Percentiles rank a stretch among this genome's conserved stretches.
These are phyloP conservation scores for Halcyon smyrnensis DNA, from an alignment of 2,797 vertebrate species.

Conservation along the genomic window DNA sequence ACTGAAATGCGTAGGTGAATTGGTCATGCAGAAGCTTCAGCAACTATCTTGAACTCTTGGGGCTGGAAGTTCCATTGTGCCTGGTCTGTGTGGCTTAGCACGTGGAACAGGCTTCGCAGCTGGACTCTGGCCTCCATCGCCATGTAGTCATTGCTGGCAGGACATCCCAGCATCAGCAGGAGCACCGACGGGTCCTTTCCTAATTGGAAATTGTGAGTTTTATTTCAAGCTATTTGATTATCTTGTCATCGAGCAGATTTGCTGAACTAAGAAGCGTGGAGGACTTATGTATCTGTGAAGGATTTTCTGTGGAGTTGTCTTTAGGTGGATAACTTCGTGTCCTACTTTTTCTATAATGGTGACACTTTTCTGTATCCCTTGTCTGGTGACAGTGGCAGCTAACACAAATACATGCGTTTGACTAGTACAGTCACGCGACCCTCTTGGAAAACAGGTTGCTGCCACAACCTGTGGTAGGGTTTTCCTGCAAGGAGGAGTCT, in stretches of 20 bases:
- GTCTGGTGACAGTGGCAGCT: neutral
- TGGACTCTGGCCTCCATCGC: neutral
- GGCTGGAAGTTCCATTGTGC: neutral
- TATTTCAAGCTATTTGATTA: neutral
- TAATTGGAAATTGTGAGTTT: neutral
- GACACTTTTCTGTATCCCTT: neutral
- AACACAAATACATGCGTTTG: fast-evolving
- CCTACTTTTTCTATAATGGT: neutral
- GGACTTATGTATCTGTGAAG: neutral
- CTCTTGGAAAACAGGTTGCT: neutral
- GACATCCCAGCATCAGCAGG: neutral
- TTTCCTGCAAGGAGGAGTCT: neutral
- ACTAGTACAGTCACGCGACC: fast-evolving
- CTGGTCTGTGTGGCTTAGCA: neutral
- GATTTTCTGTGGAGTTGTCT: neutral
- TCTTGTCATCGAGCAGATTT: neutral
- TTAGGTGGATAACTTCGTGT: neutral
- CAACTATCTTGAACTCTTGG: fast-evolving
- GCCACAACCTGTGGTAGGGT: neutral
- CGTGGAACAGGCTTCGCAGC: fast-evolving
- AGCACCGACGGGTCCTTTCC: fast-evolving
- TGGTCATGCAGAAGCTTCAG: neutral
- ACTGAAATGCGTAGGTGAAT: neutral
- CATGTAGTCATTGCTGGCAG: neutral
- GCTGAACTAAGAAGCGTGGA: neutral